Percentiles rank a stretch among this genome's conserved stretches.
These are phyloP conservation scores for Gastrophryne carolinensis DNA, from an alignment of 2,797 vertebrate genomes.

Conservation along the genomic window DNA sequence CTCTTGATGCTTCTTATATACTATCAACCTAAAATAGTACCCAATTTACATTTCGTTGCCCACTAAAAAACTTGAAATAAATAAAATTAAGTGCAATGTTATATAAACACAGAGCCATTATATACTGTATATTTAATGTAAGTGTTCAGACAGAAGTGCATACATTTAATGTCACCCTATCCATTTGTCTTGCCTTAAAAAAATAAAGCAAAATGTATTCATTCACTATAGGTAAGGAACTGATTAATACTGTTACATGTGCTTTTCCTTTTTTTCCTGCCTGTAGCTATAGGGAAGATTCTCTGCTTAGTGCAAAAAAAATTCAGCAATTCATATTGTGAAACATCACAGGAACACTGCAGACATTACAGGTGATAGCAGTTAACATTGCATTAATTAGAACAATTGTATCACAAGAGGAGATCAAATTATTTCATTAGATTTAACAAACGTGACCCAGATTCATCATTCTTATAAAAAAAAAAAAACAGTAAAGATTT, in stretches of 20 bases:
- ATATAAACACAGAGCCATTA: slow-evolving; percentile 9
- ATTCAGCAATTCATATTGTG: not conserved
- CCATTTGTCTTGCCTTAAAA: not conserved
- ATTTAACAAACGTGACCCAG: slow-evolving; percentile 31
- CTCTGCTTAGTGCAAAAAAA: not conserved
- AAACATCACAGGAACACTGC: slow-evolving; percentile 41
- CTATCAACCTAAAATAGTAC: slow-evolving; percentile 56
- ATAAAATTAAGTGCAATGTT: slow-evolving; percentile 53
- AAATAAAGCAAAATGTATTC: slow-evolving; percentile 19
- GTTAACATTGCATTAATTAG: slow-evolving; percentile 41
- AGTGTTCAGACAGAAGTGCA: not conserved
- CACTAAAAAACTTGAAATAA: slow-evolving; percentile 46
- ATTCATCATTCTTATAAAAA: slow-evolving; percentile 38
- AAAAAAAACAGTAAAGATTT: slow-evolving; percentile 17
- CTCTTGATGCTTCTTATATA: slow-evolving; percentile 27
- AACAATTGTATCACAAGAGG: slow-evolving; percentile 25
- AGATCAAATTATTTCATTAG: slow-evolving; percentile 22
- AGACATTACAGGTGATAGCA: slow-evolving; percentile 34
- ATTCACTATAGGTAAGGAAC: slow-evolving; percentile 11
- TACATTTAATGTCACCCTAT: not conserved
- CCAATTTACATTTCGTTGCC: slow-evolving; percentile 53
- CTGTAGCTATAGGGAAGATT: not conserved
- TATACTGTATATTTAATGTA: not conserved
- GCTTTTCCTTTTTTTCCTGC: slow-evolving; percentile 27
- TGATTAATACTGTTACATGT: slow-evolving; percentile 41